A percentile compares a stretch with the other conserved stretches of the same genome.
Conservation (phyloP, 2,113 vertebrate species). For the Urocolius indicus region DNA sequence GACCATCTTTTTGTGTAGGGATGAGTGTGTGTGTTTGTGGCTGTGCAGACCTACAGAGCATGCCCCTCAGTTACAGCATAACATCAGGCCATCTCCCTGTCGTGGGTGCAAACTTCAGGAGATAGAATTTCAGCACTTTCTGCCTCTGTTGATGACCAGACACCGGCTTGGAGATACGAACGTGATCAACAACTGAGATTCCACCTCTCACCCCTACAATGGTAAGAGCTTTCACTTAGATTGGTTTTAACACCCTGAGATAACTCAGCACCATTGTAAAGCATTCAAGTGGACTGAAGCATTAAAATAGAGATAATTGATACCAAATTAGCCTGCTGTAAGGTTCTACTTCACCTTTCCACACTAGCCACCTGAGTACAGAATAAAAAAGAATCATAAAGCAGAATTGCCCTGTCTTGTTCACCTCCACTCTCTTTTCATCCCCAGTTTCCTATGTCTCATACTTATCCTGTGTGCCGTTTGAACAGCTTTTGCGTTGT, state of each 20-base stretch:
- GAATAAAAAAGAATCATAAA: background rate
- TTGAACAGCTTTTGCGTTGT: background rate
- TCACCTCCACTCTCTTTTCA: background rate
- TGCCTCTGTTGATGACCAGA: background rate
- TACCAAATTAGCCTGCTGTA: background rate
- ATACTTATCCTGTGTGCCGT: background rate
- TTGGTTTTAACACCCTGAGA: background rate
- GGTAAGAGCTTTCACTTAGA: background rate
- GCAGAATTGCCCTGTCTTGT: background rate
- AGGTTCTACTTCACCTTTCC: background rate
- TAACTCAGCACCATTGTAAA: background rate
- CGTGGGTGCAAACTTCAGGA: rapidly evolving
- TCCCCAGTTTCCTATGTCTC: background rate
- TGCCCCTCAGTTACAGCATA: background rate
- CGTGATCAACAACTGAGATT: background rate
- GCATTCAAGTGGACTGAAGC: background rate
- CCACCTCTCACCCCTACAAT: background rate
- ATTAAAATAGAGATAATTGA: background rate
- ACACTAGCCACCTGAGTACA: background rate
- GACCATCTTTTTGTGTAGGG: background rate
- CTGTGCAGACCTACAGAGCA: background rate
- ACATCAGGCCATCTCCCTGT: background rate
- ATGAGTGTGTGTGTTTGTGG: background rate
- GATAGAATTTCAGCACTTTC: background rate
- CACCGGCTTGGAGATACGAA: background rate